These are phyloP conservation scores for Drosophila pseudotakahashii DNA, from an alignment of 2,888 invertebrate genomes.

Conservation along the genomic window DNA sequence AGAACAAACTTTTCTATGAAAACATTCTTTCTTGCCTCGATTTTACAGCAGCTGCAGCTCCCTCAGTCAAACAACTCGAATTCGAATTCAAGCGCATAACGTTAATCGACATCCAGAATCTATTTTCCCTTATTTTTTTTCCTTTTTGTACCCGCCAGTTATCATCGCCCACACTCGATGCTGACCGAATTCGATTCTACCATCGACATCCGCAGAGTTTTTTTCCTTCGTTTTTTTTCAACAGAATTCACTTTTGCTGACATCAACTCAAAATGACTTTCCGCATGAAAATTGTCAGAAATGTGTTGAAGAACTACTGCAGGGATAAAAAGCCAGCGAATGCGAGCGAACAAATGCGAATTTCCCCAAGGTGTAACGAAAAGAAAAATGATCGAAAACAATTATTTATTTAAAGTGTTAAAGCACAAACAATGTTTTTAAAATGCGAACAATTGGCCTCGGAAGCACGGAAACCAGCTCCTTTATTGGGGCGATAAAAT, in stretches of 20 bases:
- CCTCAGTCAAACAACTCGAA: background rate
- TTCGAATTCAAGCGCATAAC: background rate
- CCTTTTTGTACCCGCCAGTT: background rate
- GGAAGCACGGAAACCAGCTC: too few species aligned
- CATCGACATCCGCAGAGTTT: background rate
- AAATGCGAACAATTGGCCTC: too few species aligned
- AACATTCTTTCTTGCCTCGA: background rate
- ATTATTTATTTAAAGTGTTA: background rate
- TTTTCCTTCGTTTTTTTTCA: background rate
- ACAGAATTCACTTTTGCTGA: conserved; percentile 7
- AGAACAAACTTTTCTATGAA: background rate
- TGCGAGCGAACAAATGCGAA: background rate
- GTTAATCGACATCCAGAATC: conserved; percentile 1
- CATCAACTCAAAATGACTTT: conserved; percentile 3
- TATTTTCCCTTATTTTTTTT: background rate
- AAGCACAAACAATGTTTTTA: background rate
- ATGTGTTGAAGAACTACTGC: background rate
- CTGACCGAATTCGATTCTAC: conserved; percentile 6
- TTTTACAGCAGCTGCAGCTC: background rate
- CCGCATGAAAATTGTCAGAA: conserved; percentile 5
- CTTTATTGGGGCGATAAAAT: too few species aligned
- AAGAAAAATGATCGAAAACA: background rate
- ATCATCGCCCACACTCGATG: background rate
- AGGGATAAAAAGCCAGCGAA: background rate
- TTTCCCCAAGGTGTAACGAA: background rate